Conservation (phyloP, 1,140 invertebrate species). For the Lasioglossum baleicum region DNA sequence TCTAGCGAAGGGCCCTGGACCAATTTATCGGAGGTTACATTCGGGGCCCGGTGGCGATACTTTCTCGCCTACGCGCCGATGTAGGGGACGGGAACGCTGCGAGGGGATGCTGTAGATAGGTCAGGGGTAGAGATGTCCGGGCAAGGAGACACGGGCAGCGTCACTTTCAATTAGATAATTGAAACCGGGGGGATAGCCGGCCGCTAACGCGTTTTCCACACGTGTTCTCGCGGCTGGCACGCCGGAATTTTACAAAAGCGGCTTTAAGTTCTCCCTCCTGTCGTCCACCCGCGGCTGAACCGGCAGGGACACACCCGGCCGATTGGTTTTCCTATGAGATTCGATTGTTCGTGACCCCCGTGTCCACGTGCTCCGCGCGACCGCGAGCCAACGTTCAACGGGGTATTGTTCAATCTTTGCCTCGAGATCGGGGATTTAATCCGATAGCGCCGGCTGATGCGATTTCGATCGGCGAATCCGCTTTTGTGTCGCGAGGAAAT, state of each 20-base stretch:
- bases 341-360: constrained; percentile 41
- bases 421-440: constrained; percentile 31
- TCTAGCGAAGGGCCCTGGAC: neutral
- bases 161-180: constrained; percentile 75
- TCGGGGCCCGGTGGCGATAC: constrained; percentile 31
- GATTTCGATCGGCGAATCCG: neutral
- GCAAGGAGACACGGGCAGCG: neutral
- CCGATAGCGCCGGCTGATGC: neutral
- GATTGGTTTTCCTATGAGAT: constrained; percentile 39
- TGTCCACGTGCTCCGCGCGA: neutral
- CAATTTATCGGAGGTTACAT: constrained; percentile 65
- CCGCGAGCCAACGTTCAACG: neutral
- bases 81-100: constrained; percentile 12
- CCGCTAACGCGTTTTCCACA: constrained; percentile 50
- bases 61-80: constrained; percentile 1
- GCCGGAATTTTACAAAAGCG: constrained; percentile 67
- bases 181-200: constrained; percentile 56
- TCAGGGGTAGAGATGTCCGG: constrained; percentile 7
- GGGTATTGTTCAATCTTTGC: constrained; percentile 35
- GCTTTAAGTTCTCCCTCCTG: constrained; percentile 42
- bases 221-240: constrained; percentile 54
- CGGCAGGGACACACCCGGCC: neutral
- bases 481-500: neutral
- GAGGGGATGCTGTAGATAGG: neutral
- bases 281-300: neutral